Evolutionary conservation across 2,797 vertebrate genomes (phyloP).

Genomic region (Esox lucius): DNA sequence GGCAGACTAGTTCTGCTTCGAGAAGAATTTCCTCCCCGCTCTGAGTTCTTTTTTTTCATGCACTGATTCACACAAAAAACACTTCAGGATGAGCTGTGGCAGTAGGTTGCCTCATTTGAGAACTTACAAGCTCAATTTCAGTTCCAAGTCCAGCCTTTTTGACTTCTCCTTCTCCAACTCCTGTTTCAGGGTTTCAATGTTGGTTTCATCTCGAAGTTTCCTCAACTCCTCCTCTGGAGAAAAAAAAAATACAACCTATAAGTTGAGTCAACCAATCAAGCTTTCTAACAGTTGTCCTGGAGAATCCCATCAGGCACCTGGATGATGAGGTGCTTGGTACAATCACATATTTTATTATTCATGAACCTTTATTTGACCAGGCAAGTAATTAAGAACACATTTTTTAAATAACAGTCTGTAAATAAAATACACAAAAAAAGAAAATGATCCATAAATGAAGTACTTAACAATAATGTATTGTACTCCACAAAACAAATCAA

Average conservation of each 20-base stretch:
- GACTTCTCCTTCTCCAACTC: constrained; percentile 91
- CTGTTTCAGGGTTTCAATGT: constrained; percentile 82
- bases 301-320: background rate
- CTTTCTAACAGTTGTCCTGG: background rate
- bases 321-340: background rate
- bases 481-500: too few relatives aligned
- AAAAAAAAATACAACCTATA: constrained; percentile 19
- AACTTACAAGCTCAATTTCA: constrained; percentile 81
- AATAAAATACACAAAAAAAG: too few relatives aligned
- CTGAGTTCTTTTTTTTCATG: background rate
- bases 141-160: constrained; percentile 85
- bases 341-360: background rate
- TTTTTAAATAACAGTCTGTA: too few relatives aligned
- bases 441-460: too few relatives aligned
- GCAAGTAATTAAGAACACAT: too few relatives aligned
- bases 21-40: background rate
- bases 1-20: background rate
- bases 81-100: background rate
- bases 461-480: too few relatives aligned
- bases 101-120: constrained; percentile 78
- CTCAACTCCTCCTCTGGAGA: constrained; percentile 91
- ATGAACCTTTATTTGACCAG: background rate
- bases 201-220: constrained; percentile 90
- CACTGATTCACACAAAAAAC: background rate
- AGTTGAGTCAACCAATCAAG: background rate